Percentiles rank a stretch among this genome's conserved stretches.
Evolutionary conservation across 2,113 vertebrate species (phyloP).

Genomic region (Tringa solitaria): DNA sequence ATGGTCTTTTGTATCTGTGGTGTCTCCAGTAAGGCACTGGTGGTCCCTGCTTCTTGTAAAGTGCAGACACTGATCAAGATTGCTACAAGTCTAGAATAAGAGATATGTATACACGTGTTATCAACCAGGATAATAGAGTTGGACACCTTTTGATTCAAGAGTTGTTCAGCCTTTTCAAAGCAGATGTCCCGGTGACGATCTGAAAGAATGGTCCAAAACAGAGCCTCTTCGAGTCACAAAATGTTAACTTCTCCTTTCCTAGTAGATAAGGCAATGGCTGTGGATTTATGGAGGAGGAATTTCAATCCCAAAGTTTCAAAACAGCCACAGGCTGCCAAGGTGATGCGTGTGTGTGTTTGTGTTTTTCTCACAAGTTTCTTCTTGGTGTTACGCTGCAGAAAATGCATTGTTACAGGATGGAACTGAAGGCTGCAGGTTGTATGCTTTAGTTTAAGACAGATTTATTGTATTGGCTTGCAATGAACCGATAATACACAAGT

Average conservation of each 20-base stretch:
- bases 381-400: not conserved
- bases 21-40: not conserved
- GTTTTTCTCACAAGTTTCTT: not conserved
- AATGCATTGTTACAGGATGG: not conserved
- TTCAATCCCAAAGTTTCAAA: not conserved
- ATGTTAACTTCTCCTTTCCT: not conserved
- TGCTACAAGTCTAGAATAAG: not conserved
- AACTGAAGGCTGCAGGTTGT: not conserved
- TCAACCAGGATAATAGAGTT: not conserved
- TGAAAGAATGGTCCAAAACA: not conserved
- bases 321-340: not conserved
- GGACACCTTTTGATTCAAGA: not conserved
- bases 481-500: not conserved
- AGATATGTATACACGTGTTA: rapidly evolving
- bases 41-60: not conserved
- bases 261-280: not conserved
- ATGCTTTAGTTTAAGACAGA: not conserved
- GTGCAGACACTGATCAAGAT: not conserved
- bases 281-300: not conserved
- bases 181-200: not conserved
- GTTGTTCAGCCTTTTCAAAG: not conserved
- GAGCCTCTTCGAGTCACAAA: not conserved
- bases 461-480: not conserved
- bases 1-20: not conserved
- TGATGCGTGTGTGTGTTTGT: rapidly evolving